phyloP scores from a whole-genome alignment of 2,797 vertebrate species.

The Enteromius argenteus region DNA sequence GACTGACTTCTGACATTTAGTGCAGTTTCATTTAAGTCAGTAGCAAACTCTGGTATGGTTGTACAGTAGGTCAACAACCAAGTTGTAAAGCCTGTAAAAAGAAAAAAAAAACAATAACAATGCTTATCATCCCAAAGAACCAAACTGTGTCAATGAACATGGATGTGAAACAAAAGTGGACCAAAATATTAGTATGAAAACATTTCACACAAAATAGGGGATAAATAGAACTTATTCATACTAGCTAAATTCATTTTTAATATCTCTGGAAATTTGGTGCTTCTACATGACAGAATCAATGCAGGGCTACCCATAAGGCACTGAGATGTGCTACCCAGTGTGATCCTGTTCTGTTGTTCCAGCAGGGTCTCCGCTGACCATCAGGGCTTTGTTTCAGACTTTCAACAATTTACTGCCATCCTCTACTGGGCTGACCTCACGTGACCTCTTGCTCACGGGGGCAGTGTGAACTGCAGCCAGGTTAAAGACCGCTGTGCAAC shows the following conservation, averaged over 20 bases:
- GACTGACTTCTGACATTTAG: background rate
- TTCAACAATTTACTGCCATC: constrained; percentile 12
- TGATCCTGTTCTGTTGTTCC: constrained; percentile 12
- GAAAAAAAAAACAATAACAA: background rate
- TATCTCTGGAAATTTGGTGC: background rate
- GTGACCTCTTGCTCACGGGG: constrained; percentile 17
- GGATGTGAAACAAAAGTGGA: background rate
- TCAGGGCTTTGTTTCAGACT: constrained; percentile 19
- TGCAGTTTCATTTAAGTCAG: background rate
- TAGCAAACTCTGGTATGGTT: background rate
- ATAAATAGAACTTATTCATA: background rate
- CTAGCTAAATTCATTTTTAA: background rate
- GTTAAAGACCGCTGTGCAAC: constrained; percentile 32
- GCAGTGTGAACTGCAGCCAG: constrained; percentile 10
- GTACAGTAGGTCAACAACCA: background rate
- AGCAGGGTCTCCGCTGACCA: constrained; percentile 15
- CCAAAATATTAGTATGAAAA: background rate
- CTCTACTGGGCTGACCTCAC: constrained; percentile 13
- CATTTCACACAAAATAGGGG: background rate
- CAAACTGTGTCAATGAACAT: background rate
- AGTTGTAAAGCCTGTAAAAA: background rate
- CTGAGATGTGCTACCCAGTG: background rate
- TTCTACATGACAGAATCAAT: background rate
- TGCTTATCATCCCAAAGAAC: background rate
- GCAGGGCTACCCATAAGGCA: background rate